These are phyloP conservation scores for Calcarius lapponicus DNA, from an alignment of 2,797 vertebrate species.

Conservation along the genomic window DNA sequence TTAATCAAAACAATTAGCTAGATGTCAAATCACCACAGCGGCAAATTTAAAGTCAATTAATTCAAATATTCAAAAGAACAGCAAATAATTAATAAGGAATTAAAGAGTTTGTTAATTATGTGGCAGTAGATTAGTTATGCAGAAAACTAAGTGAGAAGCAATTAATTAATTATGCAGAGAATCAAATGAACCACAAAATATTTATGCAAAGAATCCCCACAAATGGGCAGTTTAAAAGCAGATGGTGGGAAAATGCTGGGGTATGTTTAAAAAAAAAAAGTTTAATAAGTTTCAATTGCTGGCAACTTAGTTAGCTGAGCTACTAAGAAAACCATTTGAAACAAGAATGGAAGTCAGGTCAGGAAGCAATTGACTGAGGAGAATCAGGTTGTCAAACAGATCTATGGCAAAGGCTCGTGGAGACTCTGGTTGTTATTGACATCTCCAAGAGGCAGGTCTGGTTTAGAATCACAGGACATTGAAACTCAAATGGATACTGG, in stretches of 20 bases:
- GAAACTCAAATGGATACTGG: neutral
- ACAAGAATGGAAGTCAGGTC: slow-evolving; percentile 6
- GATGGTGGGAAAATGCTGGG: slow-evolving; percentile 46
- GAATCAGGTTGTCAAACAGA: slow-evolving; percentile 15
- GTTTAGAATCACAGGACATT: neutral
- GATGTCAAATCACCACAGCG: slow-evolving; percentile 53
- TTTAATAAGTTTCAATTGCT: slow-evolving; percentile 26
- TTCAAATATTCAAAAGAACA: slow-evolving; percentile 63
- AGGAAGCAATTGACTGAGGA: slow-evolving; percentile 17
- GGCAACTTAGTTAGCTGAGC: slow-evolving; percentile 13
- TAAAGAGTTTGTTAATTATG: slow-evolving; percentile 67
- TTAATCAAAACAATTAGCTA: slow-evolving; percentile 65
- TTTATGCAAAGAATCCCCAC: slow-evolving; percentile 51
- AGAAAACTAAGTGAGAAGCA: slow-evolving; percentile 61
- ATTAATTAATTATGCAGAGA: slow-evolving; percentile 69
- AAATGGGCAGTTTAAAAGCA: slow-evolving; percentile 58
- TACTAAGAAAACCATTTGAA: slow-evolving; percentile 30
- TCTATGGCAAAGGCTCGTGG: neutral
- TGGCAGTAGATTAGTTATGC: slow-evolving; percentile 63
- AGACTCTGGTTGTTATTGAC: neutral
- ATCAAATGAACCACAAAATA: slow-evolving; percentile 67
- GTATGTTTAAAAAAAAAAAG: neutral
- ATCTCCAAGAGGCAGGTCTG: neutral
- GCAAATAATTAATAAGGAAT: slow-evolving; percentile 66
- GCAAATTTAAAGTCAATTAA: slow-evolving; percentile 63